Evolutionary conservation across 2,888 invertebrate species (phyloP), one percentile per base, ranked within the genome.

Genomic region (Mesorhabditis belari): DNA sequence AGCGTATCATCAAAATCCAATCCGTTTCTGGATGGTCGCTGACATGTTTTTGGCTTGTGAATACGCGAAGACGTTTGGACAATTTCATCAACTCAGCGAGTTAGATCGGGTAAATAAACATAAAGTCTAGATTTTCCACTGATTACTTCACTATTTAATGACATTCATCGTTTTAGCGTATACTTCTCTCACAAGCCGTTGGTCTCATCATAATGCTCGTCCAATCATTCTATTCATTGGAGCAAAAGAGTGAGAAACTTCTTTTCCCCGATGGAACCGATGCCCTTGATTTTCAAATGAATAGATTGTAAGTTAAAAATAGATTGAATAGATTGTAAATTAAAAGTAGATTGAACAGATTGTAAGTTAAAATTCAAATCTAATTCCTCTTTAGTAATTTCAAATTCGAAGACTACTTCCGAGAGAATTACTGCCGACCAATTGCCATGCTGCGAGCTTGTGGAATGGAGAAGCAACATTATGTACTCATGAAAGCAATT

Each of bases 1-100:
- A n/a, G 44, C n/a, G 0, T 67, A 67, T 55, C 60, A 56, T 12
- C 57, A 59, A 9, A 65, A 65, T 27, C 68, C 65, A 1, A 61
- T 71, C 3, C 58, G 61, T 44, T 71, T 67, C 49, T 74, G 74
- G 74, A 74, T 72, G 71, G 63, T 70, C 17, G 61, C 63, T 19
- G 74, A 74, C 56, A 61, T 70, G 3, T 61, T 64, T 24, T 60
- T 74, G 4, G 55, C 65, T 35, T 64, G 65, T 4, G 74, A 74
- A 51, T 74, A 72, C 49, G 71, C 70, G 19, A 74, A 74, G 49
- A 67, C 67, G 1, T 74, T 72, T 57, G 52, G 59, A 1, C 54
- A 62, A 9, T 74, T 72, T 61, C 54, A 62, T 21, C 57, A 49
- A 12, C 63, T 74, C 9, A 24, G 49, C 6, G 60, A 63, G 24